Evolutionary conservation across 2,888 invertebrate species (phyloP).

Genomic region (Anodontia alba): DNA sequence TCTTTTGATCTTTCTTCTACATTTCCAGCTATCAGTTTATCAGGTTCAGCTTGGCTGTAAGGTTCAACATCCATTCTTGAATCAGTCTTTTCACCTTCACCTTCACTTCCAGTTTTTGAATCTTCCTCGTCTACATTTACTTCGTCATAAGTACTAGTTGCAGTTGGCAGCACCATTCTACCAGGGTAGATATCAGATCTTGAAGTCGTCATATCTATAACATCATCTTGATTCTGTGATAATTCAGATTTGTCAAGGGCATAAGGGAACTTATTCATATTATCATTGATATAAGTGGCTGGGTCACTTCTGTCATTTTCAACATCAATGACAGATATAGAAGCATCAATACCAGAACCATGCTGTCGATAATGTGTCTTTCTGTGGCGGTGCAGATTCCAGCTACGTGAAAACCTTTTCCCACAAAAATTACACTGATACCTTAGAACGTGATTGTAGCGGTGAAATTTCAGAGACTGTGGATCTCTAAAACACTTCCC

Average conservation of each 20-base stretch:
- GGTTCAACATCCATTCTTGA: not conserved
- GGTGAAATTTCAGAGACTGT: constrained; percentile 68
- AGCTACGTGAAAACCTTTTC: constrained; percentile 67
- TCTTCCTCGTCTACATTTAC: not conserved
- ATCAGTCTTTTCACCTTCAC: not conserved
- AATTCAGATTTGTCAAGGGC: not conserved
- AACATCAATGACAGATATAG: constrained; percentile 52
- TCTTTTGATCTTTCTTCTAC: constrained; percentile 11
- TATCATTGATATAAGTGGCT: constrained; percentile 24
- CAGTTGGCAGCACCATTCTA: constrained; percentile 8
- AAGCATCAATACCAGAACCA: constrained; percentile 40
- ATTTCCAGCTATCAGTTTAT: not conserved
- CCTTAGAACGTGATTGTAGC: constrained; percentile 68
- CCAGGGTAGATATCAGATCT: not conserved
- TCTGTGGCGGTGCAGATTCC: constrained; percentile 69
- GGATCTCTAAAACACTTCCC: constrained; percentile 69
- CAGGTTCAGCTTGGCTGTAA: not conserved
- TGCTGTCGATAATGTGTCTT: constrained; percentile 67
- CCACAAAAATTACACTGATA: constrained; percentile 70
- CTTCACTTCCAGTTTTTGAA: not conserved
- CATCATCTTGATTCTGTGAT: not conserved
- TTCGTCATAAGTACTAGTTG: constrained; percentile 5
- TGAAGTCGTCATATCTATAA: constrained; percentile 2
- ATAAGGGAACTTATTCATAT: constrained; percentile 5
- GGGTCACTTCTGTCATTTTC: constrained; percentile 47